Evolutionary conservation across 2,888 invertebrate genomes (phyloP), one percentile per base, ranked within the genome.

Genomic region (Nematopogon swammerdamellus): DNA sequence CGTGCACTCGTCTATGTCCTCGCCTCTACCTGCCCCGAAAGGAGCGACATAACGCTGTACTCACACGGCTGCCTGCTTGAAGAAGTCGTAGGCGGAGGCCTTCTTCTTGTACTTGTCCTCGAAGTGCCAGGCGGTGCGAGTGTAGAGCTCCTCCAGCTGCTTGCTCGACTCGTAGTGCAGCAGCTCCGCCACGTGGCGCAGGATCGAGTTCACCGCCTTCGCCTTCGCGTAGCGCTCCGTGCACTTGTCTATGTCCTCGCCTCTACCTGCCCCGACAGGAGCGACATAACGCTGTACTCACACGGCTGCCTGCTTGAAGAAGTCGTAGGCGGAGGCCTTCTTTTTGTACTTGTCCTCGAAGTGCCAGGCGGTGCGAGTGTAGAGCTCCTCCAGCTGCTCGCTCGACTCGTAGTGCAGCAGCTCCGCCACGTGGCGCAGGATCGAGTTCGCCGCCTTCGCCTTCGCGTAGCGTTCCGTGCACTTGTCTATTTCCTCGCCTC

Each of bases 391-490:
- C 43, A 99, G 76, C 64, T 97, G 93, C 58, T 92, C 92, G 59
- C 97, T 94, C 52, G 84, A 87, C 62, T 93, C 92, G 65, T 94
- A 99, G 57, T 91, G 88, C 45, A 99, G 79, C 46, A 98, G 84
- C 66, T 97, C 97, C 1, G 97, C 98, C 0, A 99, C 98, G 65
- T 99, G 98, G 49, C 98, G 86, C 48, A 99, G 80, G 65, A 99
- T 97, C 10, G 97, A 97, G 76, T 97, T 98, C 1, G 97, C 97
- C 14, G 97, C 95, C 80, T 97, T 97, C 0, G 97, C 97, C 79
- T 97, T 98, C 3, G 98, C 95, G 75, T 94, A 99, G 63, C 98
- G 86, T 68, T 99, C 98, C 62, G 97, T 98, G 72, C 99, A 99
- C 70, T 96, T 96, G 61, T 95, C 92, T 51, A 98, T 92, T 73